These are phyloP conservation scores for Graptemys geographica DNA, from an alignment of 2,797 vertebrate species.

Conservation along the genomic window DNA sequence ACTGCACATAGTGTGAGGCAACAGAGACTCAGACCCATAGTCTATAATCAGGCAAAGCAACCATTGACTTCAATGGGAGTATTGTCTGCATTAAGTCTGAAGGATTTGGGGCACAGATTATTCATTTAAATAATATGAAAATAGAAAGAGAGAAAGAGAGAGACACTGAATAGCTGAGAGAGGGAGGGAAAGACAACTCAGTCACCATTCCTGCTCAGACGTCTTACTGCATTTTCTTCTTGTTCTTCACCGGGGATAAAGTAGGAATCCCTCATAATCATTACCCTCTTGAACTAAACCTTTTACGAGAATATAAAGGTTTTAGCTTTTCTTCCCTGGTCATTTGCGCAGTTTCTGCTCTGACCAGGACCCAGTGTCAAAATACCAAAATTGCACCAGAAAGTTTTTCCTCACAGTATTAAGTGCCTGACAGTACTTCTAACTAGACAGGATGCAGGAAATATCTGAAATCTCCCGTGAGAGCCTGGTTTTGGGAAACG, in stretches of 20 bases:
- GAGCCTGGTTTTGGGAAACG: not conserved
- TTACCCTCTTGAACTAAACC: not conserved
- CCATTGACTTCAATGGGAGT: not conserved
- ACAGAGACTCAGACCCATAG: fast-evolving
- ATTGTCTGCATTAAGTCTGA: not conserved
- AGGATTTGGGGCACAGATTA: fast-evolving
- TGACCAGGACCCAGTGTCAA: not conserved
- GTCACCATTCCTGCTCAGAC: not conserved
- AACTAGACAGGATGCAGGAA: not conserved
- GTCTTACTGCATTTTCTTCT: not conserved
- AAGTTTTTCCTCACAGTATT: not conserved
- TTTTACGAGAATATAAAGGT: conserved; percentile 11
- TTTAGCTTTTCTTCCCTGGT: not conserved
- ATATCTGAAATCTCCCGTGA: not conserved
- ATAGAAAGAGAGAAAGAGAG: not conserved
- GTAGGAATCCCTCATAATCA: not conserved
- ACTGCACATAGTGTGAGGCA: not conserved
- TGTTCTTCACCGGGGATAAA: not conserved
- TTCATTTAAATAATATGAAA: not conserved
- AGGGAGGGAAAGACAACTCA: not conserved
- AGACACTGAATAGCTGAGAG: not conserved
- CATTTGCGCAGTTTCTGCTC: not conserved
- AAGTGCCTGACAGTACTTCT: not conserved
- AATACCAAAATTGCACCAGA: not conserved
- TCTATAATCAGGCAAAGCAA: not conserved